phyloP scores from a whole-genome alignment of 2,797 vertebrate genomes.

The Darevskia mixta region DNA sequence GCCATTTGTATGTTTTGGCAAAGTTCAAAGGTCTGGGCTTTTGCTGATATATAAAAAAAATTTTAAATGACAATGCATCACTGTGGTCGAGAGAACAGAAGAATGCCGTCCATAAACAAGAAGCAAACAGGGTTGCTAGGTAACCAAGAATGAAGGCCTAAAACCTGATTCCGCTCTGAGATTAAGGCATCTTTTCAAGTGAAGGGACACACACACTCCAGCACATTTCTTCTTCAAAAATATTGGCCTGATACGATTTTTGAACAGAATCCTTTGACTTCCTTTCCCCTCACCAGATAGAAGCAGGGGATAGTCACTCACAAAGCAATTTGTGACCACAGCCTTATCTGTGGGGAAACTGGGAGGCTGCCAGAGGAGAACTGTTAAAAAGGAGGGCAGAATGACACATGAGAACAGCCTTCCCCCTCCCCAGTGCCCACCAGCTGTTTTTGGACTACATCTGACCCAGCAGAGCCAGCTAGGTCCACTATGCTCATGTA shows the following conservation, averaged over 20 bases:
- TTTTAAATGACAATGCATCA: rapidly evolving
- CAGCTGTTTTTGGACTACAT: neutral
- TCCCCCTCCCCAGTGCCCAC: neutral
- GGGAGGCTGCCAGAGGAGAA: neutral
- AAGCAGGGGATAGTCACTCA: too few species aligned
- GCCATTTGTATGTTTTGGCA: neutral
- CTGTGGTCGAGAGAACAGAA: neutral
- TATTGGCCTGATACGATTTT: rapidly evolving
- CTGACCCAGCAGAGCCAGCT: neutral
- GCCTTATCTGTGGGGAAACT: neutral
- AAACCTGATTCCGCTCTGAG: conserved; percentile 29
- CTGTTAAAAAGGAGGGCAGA: neutral
- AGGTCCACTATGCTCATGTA: neutral
- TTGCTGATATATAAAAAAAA: neutral
- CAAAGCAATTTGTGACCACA: neutral
- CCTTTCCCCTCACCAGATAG: neutral
- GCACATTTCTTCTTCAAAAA: conserved; percentile 31
- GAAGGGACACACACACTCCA: neutral
- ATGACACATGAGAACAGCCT: neutral
- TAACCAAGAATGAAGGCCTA: conserved; percentile 41
- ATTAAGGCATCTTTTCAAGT: conserved; percentile 7
- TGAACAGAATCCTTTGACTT: neutral
- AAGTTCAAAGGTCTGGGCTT: conserved; percentile 13
- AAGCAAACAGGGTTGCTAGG: conserved; percentile 66
- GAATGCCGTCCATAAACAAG: conserved; percentile 36